Conservation (phyloP, 2,888 invertebrate species). For the Oligia fasciuncula region DNA sequence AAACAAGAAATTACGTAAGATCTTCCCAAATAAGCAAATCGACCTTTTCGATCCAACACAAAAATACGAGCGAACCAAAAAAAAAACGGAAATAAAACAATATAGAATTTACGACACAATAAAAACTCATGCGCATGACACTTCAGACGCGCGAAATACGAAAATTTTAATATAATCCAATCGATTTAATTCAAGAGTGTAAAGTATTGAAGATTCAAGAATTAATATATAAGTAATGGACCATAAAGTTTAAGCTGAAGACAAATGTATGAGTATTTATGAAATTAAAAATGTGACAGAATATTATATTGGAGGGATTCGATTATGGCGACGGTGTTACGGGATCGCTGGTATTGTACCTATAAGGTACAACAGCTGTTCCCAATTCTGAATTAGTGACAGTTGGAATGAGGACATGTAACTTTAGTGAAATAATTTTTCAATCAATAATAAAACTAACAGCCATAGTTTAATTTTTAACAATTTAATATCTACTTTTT, state of each 20-base stretch:
- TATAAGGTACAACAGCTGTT: constrained; percentile 13
- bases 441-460: neutral
- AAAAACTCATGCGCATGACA: constrained; percentile 61
- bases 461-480: too few species aligned
- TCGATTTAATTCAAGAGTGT: constrained; percentile 61
- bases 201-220: constrained; percentile 56
- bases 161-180: constrained; percentile 61
- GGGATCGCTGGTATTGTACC: constrained; percentile 5
- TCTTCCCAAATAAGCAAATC: constrained; percentile 17
- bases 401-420: neutral
- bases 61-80: constrained; percentile 42
- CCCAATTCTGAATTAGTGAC: neutral
- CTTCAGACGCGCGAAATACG: constrained; percentile 48
- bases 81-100: constrained; percentile 53
- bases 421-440: neutral
- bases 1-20: constrained; percentile 39
- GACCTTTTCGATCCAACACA: constrained; percentile 43
- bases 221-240: constrained; percentile 60
- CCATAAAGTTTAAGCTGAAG: constrained; percentile 60
- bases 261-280: constrained; percentile 59
- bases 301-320: constrained; percentile 39
- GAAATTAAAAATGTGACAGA: constrained; percentile 60
- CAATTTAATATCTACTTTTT: too few species aligned
- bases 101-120: constrained; percentile 51
- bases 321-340: constrained; percentile 34